Base-by-base conservation (phyloP, 2,113 vertebrate genomes). In the Hippocampus zosterae region DNA sequence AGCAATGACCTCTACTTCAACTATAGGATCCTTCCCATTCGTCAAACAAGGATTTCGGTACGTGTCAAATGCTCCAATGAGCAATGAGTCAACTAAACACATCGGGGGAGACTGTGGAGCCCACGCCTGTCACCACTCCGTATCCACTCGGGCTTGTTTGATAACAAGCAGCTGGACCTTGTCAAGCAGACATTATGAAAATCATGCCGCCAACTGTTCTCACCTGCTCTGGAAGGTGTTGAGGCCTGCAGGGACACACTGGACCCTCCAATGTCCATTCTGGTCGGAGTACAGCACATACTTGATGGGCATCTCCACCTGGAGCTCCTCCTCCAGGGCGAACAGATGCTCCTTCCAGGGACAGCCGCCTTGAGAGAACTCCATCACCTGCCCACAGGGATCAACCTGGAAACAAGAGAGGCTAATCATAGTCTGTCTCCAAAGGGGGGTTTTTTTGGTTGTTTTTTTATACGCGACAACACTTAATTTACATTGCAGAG, bases 301-400 rank as follows among this genome's bases (percentile, higher is more conserved):
- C 80, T 91, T 90, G 16, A 97, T 91, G 16, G 92, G 83, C 0
- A 59, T 53, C 5, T 93, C 83, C 9, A 96, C 82, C 0, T 82
- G 78, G 56, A 96, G 89, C 61, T 90, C 93, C 46, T 73, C 86
- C 84, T 98, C 97, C 71, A 98, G 88, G 40, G 82, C 59, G 69
- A 96, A 95, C 10, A 98, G 86, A 50, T 98, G 96, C 70, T 98
- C 95, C 83, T 98, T 96, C 97, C 97, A 98, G 2, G 96, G 97
- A 78, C 95, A 97, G 0, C 95, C 94, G 0, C 96, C 95, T 76
- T 92, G 89, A 0, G 87, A 82, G 65, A 98, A 88, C 72, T 94
- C 44, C 67, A 97, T 19, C 37, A 98, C 79, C 85, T 91, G 90
- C 12, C 97, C 96, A 25, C 95, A 95, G 23, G 88, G 75, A 3